Base-by-base conservation (phyloP, 2,113 vertebrate genomes). In the Larimichthys polyactis region DNA sequence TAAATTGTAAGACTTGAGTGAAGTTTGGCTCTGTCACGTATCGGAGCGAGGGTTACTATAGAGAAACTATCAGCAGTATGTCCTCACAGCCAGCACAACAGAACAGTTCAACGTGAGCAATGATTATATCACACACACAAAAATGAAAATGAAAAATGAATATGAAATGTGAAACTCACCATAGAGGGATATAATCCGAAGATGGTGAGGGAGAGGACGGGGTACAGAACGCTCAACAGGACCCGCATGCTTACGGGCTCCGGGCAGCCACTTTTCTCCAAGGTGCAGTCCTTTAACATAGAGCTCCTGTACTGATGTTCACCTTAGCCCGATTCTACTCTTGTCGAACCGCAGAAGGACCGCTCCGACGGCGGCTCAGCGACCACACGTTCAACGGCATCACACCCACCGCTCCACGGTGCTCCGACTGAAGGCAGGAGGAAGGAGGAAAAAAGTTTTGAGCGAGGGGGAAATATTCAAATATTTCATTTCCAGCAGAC, bases 121-220 rank as follows among this genome's bases (percentile, higher is more conserved):
- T 3, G 4, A 29, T 5, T 2, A 43, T 0, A 67, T 11, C 32
- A 36, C 32, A 6, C 46, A 10, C n/a, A n/a, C n/a, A n/a, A n/a
- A n/a, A n/a, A n/a, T n/a, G n/a, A n/a, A n/a, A n/a, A n/a, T n/a
- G n/a, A 11, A 60, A 24, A 14, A 20, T 62, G 1, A 14, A 46
- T 10, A 16, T 0, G 11, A 11, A 15, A 11, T 1, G 16, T 17
- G 3, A 24, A 83, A 94, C 96, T 90, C 96, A 99, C 98, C 97
- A 97, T 94, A 27, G 97, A 96, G 52, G 97, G 97, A 16, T 96
- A 96, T 81, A 97, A 94, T 93, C 96, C 96, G 88, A 96, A 96
- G 84, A 97, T 89, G 90, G 95, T 86, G 83, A 96, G 95, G 85
- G 95, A 95, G 76, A 98, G 94, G 87, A 95, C 73, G 73, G 97